Base-by-base conservation (phyloP, 1,140 invertebrate genomes). In the Eupeodes corollae region DNA sequence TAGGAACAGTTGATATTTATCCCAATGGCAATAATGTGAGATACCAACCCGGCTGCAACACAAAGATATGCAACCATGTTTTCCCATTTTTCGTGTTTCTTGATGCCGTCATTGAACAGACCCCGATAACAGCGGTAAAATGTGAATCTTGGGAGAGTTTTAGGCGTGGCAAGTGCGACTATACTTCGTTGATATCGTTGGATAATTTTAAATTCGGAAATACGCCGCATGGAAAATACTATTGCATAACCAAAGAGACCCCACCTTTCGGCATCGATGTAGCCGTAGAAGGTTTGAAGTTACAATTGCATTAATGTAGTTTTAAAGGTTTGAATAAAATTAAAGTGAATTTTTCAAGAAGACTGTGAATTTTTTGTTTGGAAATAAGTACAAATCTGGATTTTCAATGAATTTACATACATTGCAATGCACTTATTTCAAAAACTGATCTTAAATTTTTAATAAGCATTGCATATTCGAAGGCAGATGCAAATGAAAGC, bases 1-100 rank as follows among this genome's bases (percentile, higher is more conserved):
- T 62, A 15, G 62, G 62, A 5, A 59, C 62, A 44, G 53, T 65
- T 1, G 62, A 65, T 13, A 61, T 65, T 12, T 65, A 65, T 50
- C 62, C 62, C 2, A 65, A 65, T 53, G 62, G 62, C n/a, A 61
- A 65, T 21, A 62, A 62, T 1, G 52, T 59, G 11, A 62, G 61
- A 41, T 48, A 59, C 0, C 62, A 65, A 19, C 62, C 62, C 0
- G 62, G 62, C 35, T 65, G 62, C 39, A 53, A 56, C 6, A 59
- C 55, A 26, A 61, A 56, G 9, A 53, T 59, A 38, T 65, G 62
- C 51, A 65, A 59, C 39, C 62, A 65, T 40, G 62, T 65, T 59
- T 65, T 65, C 34, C 57, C 62, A 0, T 65, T 65, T 43, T 50
- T 65, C 10, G 44, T 65, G 1, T 65, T 65, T 34, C 65, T 65